Conservation (phyloP, 2,797 vertebrate genomes). For the Anabas testudineus region DNA sequence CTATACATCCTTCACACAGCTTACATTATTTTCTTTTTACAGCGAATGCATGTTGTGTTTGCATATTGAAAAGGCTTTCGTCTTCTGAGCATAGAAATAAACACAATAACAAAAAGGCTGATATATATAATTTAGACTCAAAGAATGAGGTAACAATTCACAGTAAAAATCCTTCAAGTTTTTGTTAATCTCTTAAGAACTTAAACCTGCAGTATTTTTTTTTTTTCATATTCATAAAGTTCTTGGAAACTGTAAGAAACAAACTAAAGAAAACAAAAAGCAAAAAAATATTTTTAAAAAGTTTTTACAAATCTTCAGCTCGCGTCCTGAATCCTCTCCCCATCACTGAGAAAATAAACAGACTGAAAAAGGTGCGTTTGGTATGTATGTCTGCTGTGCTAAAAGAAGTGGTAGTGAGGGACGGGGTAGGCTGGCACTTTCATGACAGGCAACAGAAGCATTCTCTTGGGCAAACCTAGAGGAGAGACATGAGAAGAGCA, state of each 20-base stretch:
- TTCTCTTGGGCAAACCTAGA: constrained; percentile 99
- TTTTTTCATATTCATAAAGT: constrained; percentile 80
- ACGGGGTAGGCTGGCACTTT: constrained; percentile 98
- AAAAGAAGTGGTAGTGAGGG: constrained; percentile 99
- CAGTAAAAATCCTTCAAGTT: constrained; percentile 98
- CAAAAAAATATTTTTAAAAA: constrained; percentile 82
- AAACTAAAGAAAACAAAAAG: constrained; percentile 42
- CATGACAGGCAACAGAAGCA: constrained; percentile 99
- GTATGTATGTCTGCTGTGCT: constrained; percentile 85
- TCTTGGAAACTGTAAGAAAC: constrained; percentile 87
- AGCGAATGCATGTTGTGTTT: constrained; percentile 87
- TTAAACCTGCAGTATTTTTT: constrained; percentile 91
- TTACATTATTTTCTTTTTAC: constrained; percentile 85
- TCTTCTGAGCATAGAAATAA: constrained; percentile 83
- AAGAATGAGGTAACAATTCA: constrained; percentile 99
- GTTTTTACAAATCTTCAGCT: constrained; percentile 90
- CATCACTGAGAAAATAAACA: constrained; percentile 78
- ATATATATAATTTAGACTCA: constrained; percentile 89
- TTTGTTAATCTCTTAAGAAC: constrained; percentile 85
- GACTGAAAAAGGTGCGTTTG: constrained; percentile 78
- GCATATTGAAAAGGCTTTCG: constrained; percentile 85
- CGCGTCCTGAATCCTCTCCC: constrained; percentile 83
- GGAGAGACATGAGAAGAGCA: constrained; percentile 94
- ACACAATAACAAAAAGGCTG: constrained; percentile 84
- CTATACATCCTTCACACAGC: constrained; percentile 96